phyloP scores from a whole-genome alignment of 2,113 vertebrate species.

The Rhinichthys klamathensis region DNA sequence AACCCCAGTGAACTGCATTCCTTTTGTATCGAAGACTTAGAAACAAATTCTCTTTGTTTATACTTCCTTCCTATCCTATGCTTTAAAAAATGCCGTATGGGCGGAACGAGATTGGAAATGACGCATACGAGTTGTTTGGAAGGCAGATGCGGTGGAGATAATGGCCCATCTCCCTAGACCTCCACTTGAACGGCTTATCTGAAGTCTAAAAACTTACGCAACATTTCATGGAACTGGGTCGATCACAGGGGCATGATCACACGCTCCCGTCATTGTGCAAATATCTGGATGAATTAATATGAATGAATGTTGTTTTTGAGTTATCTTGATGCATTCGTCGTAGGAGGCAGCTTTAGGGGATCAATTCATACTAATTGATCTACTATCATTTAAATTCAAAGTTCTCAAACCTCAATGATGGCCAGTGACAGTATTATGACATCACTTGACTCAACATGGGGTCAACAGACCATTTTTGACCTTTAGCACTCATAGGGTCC shows the following conservation, averaged over 20 bases:
- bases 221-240: constrained; percentile 16
- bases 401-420: background rate
- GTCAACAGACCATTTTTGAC: background rate
- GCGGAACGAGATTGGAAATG: constrained; percentile 5
- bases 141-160: constrained; percentile 12
- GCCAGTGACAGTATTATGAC: too few species aligned
- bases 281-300: background rate
- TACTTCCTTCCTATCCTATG: background rate
- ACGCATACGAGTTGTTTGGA: background rate
- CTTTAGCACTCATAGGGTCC: background rate
- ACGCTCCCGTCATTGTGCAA: background rate
- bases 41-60: constrained; percentile 47
- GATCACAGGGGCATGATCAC: constrained; percentile 1
- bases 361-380: background rate
- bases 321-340: background rate
- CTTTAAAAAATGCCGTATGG: constrained; percentile 3
- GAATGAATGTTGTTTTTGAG: background rate
- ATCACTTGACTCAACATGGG: background rate
- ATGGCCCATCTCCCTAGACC: constrained; percentile 4
- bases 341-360: background rate
- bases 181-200: constrained; percentile 24
- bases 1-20: constrained; percentile 54
- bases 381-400: background rate
- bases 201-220: constrained; percentile 13
- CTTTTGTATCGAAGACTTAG: background rate